Evolutionary conservation across 2,113 vertebrate genomes (phyloP).

Genomic region (Sinosuthora webbiana): DNA sequence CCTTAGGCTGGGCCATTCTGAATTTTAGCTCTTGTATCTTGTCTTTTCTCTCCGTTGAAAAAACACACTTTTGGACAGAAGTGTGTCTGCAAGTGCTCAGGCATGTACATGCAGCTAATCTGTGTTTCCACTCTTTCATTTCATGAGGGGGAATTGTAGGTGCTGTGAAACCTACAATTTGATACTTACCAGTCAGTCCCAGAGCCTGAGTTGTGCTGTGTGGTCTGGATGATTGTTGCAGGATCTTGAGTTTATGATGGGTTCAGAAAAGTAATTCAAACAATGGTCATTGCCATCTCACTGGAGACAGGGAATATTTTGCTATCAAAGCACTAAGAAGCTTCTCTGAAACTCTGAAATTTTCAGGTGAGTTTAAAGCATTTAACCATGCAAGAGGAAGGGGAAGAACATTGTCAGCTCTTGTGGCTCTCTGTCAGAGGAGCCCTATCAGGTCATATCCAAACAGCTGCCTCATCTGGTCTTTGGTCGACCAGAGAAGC

Average conservation of each 20-base stretch:
- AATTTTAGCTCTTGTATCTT: not conserved
- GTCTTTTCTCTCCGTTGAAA: not conserved
- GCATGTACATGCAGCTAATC: not conserved
- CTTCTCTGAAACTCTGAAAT: not conserved
- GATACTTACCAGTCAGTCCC: not conserved
- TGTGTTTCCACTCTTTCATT: rapidly evolving
- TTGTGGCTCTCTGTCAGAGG: not conserved
- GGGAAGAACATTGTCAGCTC: not conserved
- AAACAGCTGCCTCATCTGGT: not conserved
- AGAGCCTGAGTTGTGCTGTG: rapidly evolving
- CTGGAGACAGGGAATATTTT: not conserved
- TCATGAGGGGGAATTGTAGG: not conserved
- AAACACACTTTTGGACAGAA: not conserved
- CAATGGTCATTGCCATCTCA: not conserved
- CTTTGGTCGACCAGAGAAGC: not conserved
- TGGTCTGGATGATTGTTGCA: not conserved
- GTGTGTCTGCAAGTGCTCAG: not conserved
- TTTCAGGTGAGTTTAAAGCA: not conserved
- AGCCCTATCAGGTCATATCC: not conserved
- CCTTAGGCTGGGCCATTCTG: not conserved
- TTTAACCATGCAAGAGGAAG: not conserved
- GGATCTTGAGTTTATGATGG: not conserved
- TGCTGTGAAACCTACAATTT: not conserved
- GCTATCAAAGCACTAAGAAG: not conserved
- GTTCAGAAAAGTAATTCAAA: not conserved